A percentile compares a stretch with the other conserved stretches of the same genome.
Evolutionary conservation across 2,888 invertebrate genomes (phyloP).

Genomic region (Orchesella flavescens): DNA sequence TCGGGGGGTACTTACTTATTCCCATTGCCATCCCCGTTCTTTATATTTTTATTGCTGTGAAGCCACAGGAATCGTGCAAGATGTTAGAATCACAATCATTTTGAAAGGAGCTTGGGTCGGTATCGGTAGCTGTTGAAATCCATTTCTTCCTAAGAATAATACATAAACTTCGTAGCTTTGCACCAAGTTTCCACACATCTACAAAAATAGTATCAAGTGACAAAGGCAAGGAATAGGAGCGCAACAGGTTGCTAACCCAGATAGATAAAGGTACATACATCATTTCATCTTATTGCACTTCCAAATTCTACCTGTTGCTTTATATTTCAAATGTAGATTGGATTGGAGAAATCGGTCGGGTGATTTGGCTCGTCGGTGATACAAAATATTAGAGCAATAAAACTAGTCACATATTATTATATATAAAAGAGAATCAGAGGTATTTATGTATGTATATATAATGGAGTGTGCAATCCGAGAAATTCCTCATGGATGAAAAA

Average conservation of each 20-base stretch:
- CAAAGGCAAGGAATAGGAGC: not conserved
- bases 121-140: no score
- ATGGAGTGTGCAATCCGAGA: constrained; percentile 19
- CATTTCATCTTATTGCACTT: no score
- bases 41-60: constrained; percentile 52
- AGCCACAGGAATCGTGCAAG: constrained; percentile 52
- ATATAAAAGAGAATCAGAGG: no score
- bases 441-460: no score
- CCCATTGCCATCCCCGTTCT: constrained; percentile 18
- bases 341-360: not conserved
- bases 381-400: no score
- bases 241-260: constrained; percentile 24
- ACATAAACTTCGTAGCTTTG: not conserved
- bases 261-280: no score
- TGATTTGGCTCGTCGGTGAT: not conserved
- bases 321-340: no score
- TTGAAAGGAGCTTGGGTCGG: not conserved
- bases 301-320: no score
- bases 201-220: not conserved
- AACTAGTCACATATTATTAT: no score
- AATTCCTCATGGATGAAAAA: constrained; percentile 52
- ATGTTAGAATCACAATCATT: not conserved
- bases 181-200: not conserved
- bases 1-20: not conserved
- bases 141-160: no score